Base-by-base conservation (phyloP, 2,888 invertebrate species). In the Leptothorax acervorum region DNA sequence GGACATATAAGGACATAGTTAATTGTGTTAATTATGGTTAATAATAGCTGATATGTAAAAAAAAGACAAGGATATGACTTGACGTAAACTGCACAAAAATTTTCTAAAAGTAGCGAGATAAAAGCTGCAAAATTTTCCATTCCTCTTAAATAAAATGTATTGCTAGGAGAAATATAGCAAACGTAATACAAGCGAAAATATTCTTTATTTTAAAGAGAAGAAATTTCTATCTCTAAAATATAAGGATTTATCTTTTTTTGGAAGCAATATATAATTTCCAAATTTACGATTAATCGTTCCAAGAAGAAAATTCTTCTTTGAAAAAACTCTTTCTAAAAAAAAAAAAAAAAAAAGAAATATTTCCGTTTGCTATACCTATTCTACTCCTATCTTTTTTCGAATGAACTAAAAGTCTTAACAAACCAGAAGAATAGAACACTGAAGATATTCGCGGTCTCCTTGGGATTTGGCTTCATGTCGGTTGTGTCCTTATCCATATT, bases 371-470 rank as follows among this genome's bases (percentile, higher is more conserved):
- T 23, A 23, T 23, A 23, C 23, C 23, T 23, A 23, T 23, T 23
- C 23, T 23, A 23, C 23, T 23, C 23, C 23, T 23, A 23, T 23
- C 23, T 23, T 23, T 23, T 23, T 23, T 23, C 23, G 23, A 23
- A 23, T 23, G 0, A 0, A 23, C 23, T 23, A 23, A 23, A 23
- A 23, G 23, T 23, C 23, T 23, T 23, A 2, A 87, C 89, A 8
- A 74, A 93, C 93, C 91, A 92, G 35, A 93, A 87, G 15, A 91
- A 90, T 68, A 93, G 74, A 53, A 68, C 66, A 51, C 84, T 92
- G 8, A 93, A 35, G 0, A 82, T 66, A 87, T 91, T 92, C 0
- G 93, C 92, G 0, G 28, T 85, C 51, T 91, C 90, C 51, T 87
- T 70, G 0, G 93, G 93, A 81, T 87, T 91, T 42, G 57, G 65